Evolutionary conservation across 1,140 invertebrate species (phyloP).

Genomic region (Pogonomyrmex californicus): DNA sequence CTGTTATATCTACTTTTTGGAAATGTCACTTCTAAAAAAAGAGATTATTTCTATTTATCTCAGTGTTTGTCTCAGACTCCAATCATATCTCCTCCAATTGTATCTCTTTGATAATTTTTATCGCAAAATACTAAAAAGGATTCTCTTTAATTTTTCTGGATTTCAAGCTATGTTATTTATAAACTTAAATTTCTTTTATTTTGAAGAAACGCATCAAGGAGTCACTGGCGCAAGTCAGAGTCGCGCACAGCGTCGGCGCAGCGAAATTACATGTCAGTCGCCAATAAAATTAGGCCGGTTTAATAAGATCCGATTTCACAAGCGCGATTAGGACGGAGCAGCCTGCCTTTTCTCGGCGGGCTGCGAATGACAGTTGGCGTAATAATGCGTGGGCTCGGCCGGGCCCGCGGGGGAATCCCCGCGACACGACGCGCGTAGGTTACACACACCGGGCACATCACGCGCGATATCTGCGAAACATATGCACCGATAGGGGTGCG

Average conservation of each 20-base stretch:
- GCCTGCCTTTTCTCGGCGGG: constrained; percentile 30
- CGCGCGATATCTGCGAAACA: constrained; percentile 81
- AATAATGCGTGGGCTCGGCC: constrained; percentile 40
- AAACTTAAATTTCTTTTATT: neutral
- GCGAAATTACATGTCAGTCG: constrained; percentile 21
- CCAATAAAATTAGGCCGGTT: constrained; percentile 36
- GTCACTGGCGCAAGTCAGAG: constrained; percentile 2
- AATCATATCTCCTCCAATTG: neutral
- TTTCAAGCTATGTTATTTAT: neutral
- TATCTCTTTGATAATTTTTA: neutral
- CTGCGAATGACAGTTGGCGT: constrained; percentile 68
- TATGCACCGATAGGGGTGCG: constrained; percentile 82
- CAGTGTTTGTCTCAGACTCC: neutral
- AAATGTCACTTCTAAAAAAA: neutral
- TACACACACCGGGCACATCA: constrained; percentile 63
- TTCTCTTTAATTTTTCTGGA: neutral
- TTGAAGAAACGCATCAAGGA: neutral
- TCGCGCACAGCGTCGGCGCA: neutral
- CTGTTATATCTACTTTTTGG: neutral
- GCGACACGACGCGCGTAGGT: constrained; percentile 49
- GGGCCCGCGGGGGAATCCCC: constrained; percentile 61
- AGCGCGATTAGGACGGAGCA: constrained; percentile 41
- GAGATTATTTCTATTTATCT: neutral
- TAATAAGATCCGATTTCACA: constrained; percentile 55
- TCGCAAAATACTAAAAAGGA: neutral